Evolutionary conservation across 2,888 invertebrate species (phyloP).

Genomic region (Drosophila cognata): DNA sequence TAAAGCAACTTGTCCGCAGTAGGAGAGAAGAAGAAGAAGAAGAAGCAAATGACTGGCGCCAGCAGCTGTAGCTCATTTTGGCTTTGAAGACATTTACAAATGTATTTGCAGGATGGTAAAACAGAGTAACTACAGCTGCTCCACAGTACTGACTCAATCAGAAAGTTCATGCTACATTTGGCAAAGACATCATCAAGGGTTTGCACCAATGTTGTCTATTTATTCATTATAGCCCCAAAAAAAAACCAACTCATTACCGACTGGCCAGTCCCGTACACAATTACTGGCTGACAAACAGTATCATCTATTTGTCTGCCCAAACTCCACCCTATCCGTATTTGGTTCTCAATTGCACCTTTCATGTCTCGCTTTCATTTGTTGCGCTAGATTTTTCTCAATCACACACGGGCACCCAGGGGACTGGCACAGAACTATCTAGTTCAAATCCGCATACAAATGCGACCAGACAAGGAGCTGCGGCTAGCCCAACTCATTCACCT

Average conservation of each 20-base stretch:
- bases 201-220: slow-evolving; percentile 15
- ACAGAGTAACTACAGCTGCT: slow-evolving; percentile 21
- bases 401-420: slow-evolving; percentile 55
- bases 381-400: slow-evolving; percentile 82
- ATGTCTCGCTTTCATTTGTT: slow-evolving; percentile 74
- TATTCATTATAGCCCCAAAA: slow-evolving; percentile 52
- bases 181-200: slow-evolving; percentile 43
- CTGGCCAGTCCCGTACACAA: slow-evolving; percentile 40
- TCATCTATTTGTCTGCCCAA: slow-evolving; percentile 39
- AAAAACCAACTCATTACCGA: slow-evolving; percentile 49
- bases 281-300: slow-evolving; percentile 36
- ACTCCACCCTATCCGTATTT: slow-evolving; percentile 6
- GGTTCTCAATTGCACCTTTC: slow-evolving; percentile 47
- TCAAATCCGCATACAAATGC: slow-evolving; percentile 62
- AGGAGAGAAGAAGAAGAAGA: slow-evolving; percentile 8
- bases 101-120: slow-evolving; percentile 21
- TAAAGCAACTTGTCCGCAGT: slow-evolving; percentile 37
- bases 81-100: slow-evolving; percentile 59
- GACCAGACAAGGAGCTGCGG: slow-evolving; percentile 31
- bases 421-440: slow-evolving; percentile 64
- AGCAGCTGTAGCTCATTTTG: slow-evolving; percentile 3
- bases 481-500: background rate
- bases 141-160: slow-evolving; percentile 39
- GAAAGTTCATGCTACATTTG: slow-evolving; percentile 58
- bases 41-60: slow-evolving; percentile 3